A percentile compares a stretch with the other conserved stretches of the same genome.
Conservation (phyloP, 2,113 vertebrate species). For the Thamnaconus septentrionalis region DNA sequence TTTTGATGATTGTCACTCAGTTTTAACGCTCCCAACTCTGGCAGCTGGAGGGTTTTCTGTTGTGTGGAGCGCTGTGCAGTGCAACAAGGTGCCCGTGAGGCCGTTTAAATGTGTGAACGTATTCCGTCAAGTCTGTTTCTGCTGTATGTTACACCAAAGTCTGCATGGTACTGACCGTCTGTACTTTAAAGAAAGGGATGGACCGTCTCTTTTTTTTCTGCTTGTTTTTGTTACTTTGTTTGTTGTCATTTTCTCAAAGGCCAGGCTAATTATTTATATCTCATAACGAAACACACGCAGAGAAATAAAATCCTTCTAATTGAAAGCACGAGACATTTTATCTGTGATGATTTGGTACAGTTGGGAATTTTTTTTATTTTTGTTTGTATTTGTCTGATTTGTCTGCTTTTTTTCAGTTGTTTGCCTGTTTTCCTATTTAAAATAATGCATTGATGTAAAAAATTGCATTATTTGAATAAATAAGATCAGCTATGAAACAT, state of each 20-base stretch:
- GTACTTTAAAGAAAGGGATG: neutral
- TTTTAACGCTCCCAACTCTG: too few species aligned
- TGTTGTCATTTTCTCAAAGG: too few species aligned
- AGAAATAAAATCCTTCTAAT: too few species aligned
- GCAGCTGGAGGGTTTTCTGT: too few species aligned
- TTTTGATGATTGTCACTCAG: too few species aligned
- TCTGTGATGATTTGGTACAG: slow-evolving; percentile 28
- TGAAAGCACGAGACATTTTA: slow-evolving; percentile 29
- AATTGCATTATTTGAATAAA: slow-evolving; percentile 80
- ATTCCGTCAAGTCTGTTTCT: slow-evolving; percentile 30
- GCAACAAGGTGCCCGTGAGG: too few species aligned
- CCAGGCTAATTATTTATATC: too few species aligned
- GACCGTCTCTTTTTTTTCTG: neutral
- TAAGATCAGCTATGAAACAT: slow-evolving; percentile 56
- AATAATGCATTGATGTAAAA: slow-evolving; percentile 60
- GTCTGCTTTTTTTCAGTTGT: slow-evolving; percentile 45
- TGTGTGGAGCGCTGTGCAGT: too few species aligned
- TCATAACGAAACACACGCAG: too few species aligned
- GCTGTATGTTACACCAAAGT: slow-evolving; percentile 48
- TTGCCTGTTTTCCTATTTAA: slow-evolving; percentile 73
- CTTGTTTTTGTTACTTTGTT: too few species aligned
- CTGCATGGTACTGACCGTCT: slow-evolving; percentile 30
- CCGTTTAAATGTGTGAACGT: neutral
- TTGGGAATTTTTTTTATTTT: slow-evolving; percentile 27
- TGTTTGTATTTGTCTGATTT: slow-evolving; percentile 47